Evolutionary conservation across 2,797 vertebrate genomes (phyloP).

Genomic region (Pteropus rufus): DNA sequence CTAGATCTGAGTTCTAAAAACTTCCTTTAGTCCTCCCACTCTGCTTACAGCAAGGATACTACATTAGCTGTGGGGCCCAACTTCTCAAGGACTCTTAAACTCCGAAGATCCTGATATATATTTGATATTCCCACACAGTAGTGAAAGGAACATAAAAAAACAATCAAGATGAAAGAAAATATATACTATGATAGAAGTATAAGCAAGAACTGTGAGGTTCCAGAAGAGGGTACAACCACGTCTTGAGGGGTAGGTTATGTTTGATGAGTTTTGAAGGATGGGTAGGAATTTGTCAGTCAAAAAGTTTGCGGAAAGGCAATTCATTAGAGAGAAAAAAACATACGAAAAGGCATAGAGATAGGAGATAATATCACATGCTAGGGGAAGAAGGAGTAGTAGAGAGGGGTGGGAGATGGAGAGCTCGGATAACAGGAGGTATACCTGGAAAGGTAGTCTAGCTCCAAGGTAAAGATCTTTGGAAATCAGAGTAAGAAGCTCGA

Average conservation of each 20-base stretch:
- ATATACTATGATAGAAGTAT: not conserved
- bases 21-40: not conserved
- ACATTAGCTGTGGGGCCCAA: not conserved
- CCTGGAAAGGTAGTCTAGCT: not conserved
- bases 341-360: not conserved
- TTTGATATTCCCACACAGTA: not conserved
- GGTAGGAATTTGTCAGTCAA: not conserved
- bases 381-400: not conserved
- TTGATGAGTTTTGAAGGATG: not conserved
- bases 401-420: fast-evolving
- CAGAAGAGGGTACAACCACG: not conserved
- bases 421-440: not conserved
- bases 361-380: not conserved
- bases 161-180: not conserved
- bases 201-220: not conserved
- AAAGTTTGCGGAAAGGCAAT: not conserved
- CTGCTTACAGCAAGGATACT: not conserved
- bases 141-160: not conserved
- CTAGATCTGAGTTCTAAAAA: not conserved
- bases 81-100: not conserved
- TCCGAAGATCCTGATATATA: not conserved
- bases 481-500: not conserved
- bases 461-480: not conserved
- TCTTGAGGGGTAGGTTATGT: not conserved
- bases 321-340: not conserved